Conservation (phyloP, 2,888 invertebrate genomes). For the Adelphocoris suturalis region DNA sequence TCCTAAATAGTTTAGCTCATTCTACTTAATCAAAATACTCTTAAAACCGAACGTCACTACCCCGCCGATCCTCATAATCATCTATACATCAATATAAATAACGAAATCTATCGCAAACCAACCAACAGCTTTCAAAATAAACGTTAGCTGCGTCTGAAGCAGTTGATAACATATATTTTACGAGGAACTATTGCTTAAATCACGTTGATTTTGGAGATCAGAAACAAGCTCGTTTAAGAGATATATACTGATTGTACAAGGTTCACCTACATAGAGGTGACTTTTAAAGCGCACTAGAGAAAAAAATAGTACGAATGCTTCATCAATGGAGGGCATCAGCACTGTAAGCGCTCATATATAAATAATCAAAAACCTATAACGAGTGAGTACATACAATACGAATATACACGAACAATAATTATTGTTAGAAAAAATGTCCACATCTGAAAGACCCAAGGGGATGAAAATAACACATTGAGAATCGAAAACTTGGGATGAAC, state of each 20-base stretch:
- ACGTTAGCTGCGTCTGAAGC: background rate
- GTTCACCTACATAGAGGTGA: constrained; percentile 4
- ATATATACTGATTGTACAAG: constrained; percentile 60
- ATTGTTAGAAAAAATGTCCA: too few species aligned
- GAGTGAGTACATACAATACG: too few species aligned
- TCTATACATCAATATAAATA: background rate
- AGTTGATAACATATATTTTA: background rate
- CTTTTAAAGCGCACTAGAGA: constrained; percentile 15
- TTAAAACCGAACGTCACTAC: background rate
- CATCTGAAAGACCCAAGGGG: too few species aligned
- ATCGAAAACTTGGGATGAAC: too few species aligned
- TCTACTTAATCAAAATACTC: background rate
- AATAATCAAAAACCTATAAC: background rate
- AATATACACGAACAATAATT: too few species aligned
- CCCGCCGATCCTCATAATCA: background rate
- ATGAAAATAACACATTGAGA: too few species aligned
- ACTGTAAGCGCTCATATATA: background rate
- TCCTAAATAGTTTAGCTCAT: background rate
- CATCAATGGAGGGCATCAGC: background rate
- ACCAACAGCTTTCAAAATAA: constrained; percentile 1
- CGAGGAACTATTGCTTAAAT: constrained; percentile 69
- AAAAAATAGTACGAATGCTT: background rate
- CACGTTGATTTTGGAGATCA: constrained; percentile 59
- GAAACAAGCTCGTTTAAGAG: constrained; percentile 60
- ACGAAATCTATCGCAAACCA: constrained; percentile 11